phyloP scores from a whole-genome alignment of 2,888 invertebrate genomes.

The Drosophila diplacantha region DNA sequence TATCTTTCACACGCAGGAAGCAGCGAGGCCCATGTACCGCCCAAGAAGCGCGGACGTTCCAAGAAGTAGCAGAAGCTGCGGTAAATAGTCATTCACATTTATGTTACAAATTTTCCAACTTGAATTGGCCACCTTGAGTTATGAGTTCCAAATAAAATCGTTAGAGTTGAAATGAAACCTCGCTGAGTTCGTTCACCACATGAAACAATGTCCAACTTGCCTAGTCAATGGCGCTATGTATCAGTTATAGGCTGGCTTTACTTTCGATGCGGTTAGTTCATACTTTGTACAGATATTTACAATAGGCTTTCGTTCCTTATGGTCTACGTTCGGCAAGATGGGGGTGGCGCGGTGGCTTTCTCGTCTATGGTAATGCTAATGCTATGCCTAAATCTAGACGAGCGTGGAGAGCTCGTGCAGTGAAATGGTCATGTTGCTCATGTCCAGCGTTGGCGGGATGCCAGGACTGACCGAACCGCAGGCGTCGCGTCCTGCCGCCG shows the following conservation, averaged over 20 bases:
- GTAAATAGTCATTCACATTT: not conserved
- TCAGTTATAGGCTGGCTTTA: not conserved
- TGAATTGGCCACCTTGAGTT: not conserved
- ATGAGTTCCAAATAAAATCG: not conserved
- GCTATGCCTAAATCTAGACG: slow-evolving; percentile 77
- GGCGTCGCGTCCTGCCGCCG: slow-evolving; percentile 64
- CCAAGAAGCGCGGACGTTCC: slow-evolving; percentile 48
- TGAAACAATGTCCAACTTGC: no score
- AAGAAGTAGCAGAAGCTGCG: slow-evolving; percentile 7
- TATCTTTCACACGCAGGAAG: not conserved
- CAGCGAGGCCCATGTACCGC: slow-evolving; percentile 43
- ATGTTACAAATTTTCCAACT: not conserved
- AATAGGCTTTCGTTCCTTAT: slow-evolving; percentile 24
- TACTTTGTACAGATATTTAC: slow-evolving; percentile 60
- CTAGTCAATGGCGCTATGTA: not conserved
- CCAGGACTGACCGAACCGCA: slow-evolving; percentile 83
- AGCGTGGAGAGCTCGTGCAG: slow-evolving; percentile 85
- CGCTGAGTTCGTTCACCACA: no score
- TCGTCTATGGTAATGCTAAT: slow-evolving; percentile 26
- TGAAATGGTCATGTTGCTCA: slow-evolving; percentile 82
- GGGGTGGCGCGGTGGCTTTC: slow-evolving; percentile 48
- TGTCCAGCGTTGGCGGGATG: slow-evolving; percentile 80
- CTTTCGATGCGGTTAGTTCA: slow-evolving; percentile 12
- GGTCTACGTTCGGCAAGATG: slow-evolving; percentile 25
- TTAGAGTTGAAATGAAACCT: not conserved